phyloP scores from a whole-genome alignment of 2,888 invertebrate species.

The Eutolmus rufibarbis region DNA sequence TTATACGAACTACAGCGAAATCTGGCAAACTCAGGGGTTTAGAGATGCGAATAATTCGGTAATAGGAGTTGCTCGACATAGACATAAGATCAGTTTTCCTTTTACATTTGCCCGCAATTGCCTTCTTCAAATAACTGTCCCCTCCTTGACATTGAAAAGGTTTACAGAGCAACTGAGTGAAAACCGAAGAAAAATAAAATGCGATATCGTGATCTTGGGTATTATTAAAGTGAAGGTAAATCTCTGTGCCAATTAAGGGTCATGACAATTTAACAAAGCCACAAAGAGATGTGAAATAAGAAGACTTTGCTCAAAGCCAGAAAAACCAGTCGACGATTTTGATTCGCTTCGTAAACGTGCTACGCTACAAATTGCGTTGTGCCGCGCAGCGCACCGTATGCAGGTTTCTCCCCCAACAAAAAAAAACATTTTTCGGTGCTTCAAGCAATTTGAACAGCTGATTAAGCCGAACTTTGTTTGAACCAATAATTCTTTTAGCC shows the following conservation, averaged over 20 bases:
- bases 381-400: neutral
- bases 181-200: neutral
- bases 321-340: neutral
- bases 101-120: neutral
- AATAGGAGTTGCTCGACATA: neutral
- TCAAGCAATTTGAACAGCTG: neutral
- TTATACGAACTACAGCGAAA: neutral
- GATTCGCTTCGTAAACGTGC: neutral
- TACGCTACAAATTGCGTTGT: neutral
- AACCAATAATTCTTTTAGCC: neutral
- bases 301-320: neutral
- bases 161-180: neutral
- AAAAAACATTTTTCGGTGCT: neutral
- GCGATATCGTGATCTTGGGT: neutral
- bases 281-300: neutral
- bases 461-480: neutral
- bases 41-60: neutral
- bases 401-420: neutral
- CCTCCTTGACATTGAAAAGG: neutral
- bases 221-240: neutral
- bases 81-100: neutral
- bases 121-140: neutral
- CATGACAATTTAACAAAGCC: neutral
- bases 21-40: neutral
- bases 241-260: neutral